Evolutionary conservation across 2,888 invertebrate genomes (phyloP).

Genomic region (Drosophila rellima): DNA sequence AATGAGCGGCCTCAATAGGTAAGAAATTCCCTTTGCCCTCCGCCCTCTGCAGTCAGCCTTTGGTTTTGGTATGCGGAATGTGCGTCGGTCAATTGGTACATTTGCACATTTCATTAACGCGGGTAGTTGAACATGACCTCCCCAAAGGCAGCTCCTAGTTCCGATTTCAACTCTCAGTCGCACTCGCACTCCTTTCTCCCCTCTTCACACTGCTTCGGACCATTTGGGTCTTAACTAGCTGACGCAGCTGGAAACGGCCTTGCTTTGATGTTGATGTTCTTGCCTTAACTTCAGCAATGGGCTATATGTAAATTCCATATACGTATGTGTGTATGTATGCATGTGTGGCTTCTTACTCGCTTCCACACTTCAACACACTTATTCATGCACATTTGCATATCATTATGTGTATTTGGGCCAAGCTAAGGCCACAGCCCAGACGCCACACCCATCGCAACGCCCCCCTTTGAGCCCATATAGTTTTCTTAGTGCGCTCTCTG

Average conservation of each 20-base stretch:
- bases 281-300: conserved; percentile 45
- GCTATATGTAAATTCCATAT: conserved; percentile 52
- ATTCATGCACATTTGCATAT: conserved; percentile 80
- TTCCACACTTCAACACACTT: conserved; percentile 70
- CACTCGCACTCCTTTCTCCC: conserved; percentile 7
- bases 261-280: conserved; percentile 72
- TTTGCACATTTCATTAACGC: conserved; percentile 81
- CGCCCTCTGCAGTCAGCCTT: not conserved
- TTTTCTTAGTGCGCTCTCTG: conserved; percentile 20
- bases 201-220: conserved; percentile 7
- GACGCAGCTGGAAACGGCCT: conserved; percentile 65
- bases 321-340: conserved; percentile 24
- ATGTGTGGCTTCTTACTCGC: conserved; percentile 31
- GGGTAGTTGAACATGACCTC: conserved; percentile 53
- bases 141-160: conserved; percentile 29
- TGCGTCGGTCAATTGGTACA: conserved; percentile 75
- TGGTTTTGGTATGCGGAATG: conserved; percentile 57
- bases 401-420: conserved; percentile 69
- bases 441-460: conserved; percentile 21
- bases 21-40: conserved; percentile 7
- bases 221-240: conserved; percentile 67
- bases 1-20: conserved; percentile 63
- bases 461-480: conserved; percentile 43
- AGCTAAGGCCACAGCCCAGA: conserved; percentile 33
- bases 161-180: not conserved